A percentile compares a stretch with the other conserved stretches of the same genome.
Evolutionary conservation across 2,113 vertebrate genomes (phyloP).

Genomic region (Ibidorhyncha struthersii): DNA sequence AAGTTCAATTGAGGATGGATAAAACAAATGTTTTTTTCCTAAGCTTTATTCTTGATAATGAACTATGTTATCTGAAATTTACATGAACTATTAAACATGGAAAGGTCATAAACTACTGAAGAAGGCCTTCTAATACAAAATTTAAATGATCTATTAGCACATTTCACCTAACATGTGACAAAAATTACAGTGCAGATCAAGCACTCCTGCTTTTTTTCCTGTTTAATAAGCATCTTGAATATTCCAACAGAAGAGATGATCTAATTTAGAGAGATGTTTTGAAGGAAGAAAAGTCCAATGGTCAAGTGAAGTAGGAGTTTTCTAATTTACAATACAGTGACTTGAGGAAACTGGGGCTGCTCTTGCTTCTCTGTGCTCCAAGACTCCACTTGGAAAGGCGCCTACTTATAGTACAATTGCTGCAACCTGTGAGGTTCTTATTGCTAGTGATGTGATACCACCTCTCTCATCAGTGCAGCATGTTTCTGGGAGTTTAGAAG

Average conservation of each 20-base stretch:
- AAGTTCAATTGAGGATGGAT: background rate
- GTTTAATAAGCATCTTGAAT: background rate
- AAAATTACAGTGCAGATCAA: background rate
- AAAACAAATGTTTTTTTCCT: background rate
- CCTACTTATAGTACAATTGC: background rate
- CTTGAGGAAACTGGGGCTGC: background rate
- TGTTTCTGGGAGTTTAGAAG: background rate
- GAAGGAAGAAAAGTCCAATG: background rate
- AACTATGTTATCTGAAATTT: background rate
- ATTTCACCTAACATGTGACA: accelerated
- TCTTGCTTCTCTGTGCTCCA: background rate
- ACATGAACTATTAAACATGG: background rate
- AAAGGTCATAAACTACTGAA: background rate
- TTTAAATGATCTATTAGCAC: background rate
- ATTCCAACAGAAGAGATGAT: background rate
- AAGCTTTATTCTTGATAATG: background rate
- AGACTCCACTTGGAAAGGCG: background rate
- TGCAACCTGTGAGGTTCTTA: background rate
- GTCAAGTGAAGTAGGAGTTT: background rate
- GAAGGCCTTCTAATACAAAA: background rate
- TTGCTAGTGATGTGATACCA: background rate
- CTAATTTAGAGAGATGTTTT: background rate
- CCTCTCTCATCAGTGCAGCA: background rate
- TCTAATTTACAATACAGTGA: background rate
- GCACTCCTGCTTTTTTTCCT: background rate